Conservation (phyloP, 2,113 vertebrate genomes). For the Calonectris borealis region DNA sequence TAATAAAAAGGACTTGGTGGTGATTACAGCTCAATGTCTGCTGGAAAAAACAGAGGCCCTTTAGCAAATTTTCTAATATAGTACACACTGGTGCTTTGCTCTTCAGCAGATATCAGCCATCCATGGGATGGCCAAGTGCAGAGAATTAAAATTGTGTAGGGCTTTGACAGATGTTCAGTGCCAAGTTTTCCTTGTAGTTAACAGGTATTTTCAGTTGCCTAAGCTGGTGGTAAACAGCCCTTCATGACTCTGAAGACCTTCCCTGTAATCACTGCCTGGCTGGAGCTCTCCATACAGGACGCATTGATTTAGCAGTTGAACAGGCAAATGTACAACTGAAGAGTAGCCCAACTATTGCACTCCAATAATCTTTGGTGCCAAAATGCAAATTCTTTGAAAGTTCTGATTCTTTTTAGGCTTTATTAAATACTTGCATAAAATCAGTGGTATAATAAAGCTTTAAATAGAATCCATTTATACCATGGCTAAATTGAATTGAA, state of each 20-base stretch:
- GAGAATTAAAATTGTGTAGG: background rate
- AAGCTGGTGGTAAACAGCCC: background rate
- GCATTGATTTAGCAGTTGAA: background rate
- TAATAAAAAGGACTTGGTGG: slow-evolving; percentile 62
- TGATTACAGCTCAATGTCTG: slow-evolving; percentile 61
- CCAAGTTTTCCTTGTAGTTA: background rate
- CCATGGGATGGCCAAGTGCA: background rate
- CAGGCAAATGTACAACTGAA: background rate
- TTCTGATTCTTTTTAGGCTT: background rate
- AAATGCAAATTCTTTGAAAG: background rate
- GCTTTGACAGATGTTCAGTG: background rate
- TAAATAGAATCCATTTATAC: background rate
- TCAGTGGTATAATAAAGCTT: background rate
- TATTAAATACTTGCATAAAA: background rate
- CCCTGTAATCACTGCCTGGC: background rate
- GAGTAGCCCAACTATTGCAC: background rate
- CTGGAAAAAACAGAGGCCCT: background rate
- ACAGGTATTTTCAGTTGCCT: slow-evolving; percentile 15
- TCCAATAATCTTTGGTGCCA: background rate
- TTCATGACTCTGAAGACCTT: background rate
- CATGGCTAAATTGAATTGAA: background rate
- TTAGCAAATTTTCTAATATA: background rate
- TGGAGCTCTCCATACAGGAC: background rate
- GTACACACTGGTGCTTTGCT: slow-evolving; percentile 19
- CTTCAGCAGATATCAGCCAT: background rate